These are phyloP conservation scores for Ruditapes philippinarum DNA, from an alignment of 1,140 invertebrate species.

Conservation along the genomic window DNA sequence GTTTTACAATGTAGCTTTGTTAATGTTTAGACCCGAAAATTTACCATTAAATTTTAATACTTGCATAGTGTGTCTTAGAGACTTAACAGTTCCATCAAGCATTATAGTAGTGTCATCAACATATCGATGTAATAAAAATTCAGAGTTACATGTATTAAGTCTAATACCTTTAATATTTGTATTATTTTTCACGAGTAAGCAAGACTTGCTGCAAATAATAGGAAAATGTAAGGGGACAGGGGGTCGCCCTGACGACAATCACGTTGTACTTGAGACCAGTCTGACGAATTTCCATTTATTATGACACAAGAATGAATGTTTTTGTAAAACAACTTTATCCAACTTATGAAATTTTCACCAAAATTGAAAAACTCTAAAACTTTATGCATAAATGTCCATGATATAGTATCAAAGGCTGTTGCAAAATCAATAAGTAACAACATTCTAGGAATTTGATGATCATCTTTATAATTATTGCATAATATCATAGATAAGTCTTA, in stretches of 20 bases:
- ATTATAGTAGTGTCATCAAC: conserved; percentile 46
- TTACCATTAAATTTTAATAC: too few relatives aligned
- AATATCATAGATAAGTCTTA: not conserved
- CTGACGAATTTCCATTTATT: conserved; percentile 2
- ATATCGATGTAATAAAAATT: conserved; percentile 36
- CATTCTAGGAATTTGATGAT: not conserved
- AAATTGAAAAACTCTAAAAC: conserved; percentile 50
- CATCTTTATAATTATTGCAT: not conserved
- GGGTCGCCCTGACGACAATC: conserved; percentile 45
- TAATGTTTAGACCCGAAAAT: too few relatives aligned
- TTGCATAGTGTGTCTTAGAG: not conserved
- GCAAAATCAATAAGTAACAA: conserved; percentile 53
- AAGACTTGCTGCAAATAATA: conserved; percentile 47
- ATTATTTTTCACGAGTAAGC: conserved; percentile 37
- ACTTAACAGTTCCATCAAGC: conserved; percentile 18
- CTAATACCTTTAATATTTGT: conserved; percentile 38
- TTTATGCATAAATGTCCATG: conserved; percentile 51
- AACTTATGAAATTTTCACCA: conserved; percentile 23
- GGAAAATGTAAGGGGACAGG: conserved; percentile 44
- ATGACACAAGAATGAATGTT: conserved; percentile 6
- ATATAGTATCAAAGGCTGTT: conserved; percentile 47
- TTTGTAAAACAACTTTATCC: conserved; percentile 39
- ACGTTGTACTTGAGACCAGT: conserved; percentile 20
- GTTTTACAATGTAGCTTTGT: too few relatives aligned
- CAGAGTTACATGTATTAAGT: not conserved